Conservation (phyloP, 2,888 invertebrate species). For the Drosophila barbarae region DNA sequence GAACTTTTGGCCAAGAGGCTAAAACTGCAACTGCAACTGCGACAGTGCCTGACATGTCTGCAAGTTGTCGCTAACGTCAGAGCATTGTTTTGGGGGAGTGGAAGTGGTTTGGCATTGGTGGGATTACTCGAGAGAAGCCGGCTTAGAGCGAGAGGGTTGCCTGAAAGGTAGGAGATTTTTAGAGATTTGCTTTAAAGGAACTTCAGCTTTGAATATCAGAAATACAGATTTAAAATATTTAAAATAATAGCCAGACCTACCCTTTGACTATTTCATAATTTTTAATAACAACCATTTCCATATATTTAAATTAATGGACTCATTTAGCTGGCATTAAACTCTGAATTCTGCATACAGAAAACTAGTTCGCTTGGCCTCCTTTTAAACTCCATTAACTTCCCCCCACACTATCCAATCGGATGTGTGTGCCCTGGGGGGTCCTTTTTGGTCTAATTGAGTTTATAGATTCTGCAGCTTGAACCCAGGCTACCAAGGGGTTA, state of each 20-base stretch:
- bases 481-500: slow-evolving; percentile 49
- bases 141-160: slow-evolving; percentile 29
- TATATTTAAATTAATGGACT: neutral
- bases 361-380: slow-evolving; percentile 5
- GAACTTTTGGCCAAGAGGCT: slow-evolving; percentile 27
- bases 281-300: neutral
- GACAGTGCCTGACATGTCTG: slow-evolving; percentile 64
- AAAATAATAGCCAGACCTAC: neutral
- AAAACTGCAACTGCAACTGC: slow-evolving; percentile 12
- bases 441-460: slow-evolving; percentile 67
- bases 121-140: slow-evolving; percentile 40
- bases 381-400: slow-evolving; percentile 30
- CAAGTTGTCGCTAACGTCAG: slow-evolving; percentile 65
- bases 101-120: slow-evolving; percentile 43
- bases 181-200: neutral
- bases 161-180: slow-evolving; percentile 3
- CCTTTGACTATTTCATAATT: neutral
- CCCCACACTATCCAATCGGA: slow-evolving; percentile 34
- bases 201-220: neutral
- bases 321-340: slow-evolving; percentile 1
- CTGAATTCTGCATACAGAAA: neutral
- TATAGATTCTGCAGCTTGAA: slow-evolving; percentile 59
- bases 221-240: neutral
- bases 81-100: slow-evolving; percentile 27
- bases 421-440: slow-evolving; percentile 33